Evolutionary conservation across 30 jellyfish, hydroid and myxozoan species (phyloP).

Genomic region (Rhopilema esculentum): DNA sequence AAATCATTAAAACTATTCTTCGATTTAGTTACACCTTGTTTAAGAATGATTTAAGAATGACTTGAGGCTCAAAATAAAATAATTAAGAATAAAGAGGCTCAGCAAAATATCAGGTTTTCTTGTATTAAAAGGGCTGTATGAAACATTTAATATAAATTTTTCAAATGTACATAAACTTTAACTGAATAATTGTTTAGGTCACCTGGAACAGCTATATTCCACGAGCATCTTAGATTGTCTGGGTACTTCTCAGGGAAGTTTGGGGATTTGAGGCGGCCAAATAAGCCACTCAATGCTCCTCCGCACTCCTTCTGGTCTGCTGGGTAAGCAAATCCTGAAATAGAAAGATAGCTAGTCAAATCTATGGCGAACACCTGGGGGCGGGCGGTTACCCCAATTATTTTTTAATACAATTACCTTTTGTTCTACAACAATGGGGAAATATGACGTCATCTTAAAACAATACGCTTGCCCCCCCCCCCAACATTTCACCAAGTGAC

Average conservation of each 20-base stretch:
- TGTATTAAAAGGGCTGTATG: background rate
- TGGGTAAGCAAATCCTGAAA: slow-evolving; percentile 8
- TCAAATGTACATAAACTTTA: background rate
- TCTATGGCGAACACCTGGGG: no score
- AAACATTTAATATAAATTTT: background rate
- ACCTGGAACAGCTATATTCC: slow-evolving; percentile 89
- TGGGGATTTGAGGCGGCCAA: slow-evolving; percentile 79
- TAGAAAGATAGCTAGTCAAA: background rate
- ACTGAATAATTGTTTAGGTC: background rate
- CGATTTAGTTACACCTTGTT: background rate
- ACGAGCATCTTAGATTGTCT: slow-evolving; percentile 73
- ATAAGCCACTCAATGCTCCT: slow-evolving; percentile 47
- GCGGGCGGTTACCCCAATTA: background rate
- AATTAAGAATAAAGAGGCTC: no score
- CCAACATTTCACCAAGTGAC: no score
- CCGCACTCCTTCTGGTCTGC: slow-evolving; percentile 56
- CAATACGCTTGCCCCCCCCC: background rate
- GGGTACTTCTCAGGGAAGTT: slow-evolving; percentile 89
- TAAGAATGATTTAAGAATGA: no score
- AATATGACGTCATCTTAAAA: no score
- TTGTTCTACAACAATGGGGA: background rate
- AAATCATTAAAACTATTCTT: background rate
- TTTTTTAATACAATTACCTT: background rate
- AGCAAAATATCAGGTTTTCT: no score
- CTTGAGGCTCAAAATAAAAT: no score